These are phyloP conservation scores for Dromococcyx pavoninus DNA, from an alignment of 2,797 vertebrate species.

Conservation along the genomic window DNA sequence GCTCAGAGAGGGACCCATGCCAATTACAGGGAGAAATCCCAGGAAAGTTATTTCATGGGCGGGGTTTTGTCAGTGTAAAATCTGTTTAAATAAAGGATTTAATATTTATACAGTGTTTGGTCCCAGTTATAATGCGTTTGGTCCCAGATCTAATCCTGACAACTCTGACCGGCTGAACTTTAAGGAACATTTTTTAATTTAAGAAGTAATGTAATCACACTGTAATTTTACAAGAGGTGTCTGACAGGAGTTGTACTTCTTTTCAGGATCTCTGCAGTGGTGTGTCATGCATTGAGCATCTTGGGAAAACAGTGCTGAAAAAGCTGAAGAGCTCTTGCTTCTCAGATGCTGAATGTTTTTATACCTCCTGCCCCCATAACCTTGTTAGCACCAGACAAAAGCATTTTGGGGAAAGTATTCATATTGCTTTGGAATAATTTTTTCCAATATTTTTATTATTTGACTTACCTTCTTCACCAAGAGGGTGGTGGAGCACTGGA, in stretches of 20 bases:
- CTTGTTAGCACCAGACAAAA: background rate
- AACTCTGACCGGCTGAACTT: background rate
- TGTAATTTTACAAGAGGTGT: background rate
- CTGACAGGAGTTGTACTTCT: background rate
- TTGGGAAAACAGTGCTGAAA: background rate
- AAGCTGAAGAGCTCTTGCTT: background rate
- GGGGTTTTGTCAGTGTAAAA: background rate
- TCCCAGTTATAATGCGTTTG: background rate
- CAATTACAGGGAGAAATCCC: background rate
- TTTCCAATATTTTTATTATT: background rate
- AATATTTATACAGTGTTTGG: background rate
- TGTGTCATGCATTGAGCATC: background rate
- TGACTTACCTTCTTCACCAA: background rate
- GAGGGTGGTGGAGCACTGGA: no score
- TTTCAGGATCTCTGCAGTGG: background rate
- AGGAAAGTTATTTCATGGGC: background rate
- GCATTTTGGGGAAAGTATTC: background rate
- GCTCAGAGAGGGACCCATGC: background rate
- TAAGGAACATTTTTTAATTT: background rate
- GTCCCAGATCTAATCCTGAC: background rate
- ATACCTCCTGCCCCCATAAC: background rate
- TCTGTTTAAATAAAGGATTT: slow-evolving; percentile 13
- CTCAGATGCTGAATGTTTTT: background rate
- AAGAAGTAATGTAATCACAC: background rate
- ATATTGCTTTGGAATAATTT: background rate